These are phyloP conservation scores for Bagarius yarrelli DNA, from an alignment of 2,113 vertebrate species.

Conservation along the genomic window DNA sequence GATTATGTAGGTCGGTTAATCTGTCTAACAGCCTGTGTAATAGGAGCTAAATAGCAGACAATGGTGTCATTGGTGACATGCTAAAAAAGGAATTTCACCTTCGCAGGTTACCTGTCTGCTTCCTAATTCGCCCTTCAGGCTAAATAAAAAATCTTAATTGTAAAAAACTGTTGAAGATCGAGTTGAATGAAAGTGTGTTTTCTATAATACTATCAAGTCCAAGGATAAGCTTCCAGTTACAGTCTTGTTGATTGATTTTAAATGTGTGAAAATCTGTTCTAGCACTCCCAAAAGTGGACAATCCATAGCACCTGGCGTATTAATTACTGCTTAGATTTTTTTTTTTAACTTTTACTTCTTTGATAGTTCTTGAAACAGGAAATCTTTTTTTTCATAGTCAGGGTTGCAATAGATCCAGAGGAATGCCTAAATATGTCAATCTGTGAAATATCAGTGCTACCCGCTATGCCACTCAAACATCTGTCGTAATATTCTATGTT, in stretches of 20 bases:
- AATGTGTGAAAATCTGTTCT: neutral
- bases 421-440: neutral
- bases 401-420: neutral
- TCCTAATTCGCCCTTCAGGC: conserved; percentile 12
- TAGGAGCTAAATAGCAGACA: conserved; percentile 5
- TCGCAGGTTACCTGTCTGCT: conserved; percentile 13
- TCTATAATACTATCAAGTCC: conserved; percentile 9
- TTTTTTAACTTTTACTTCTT: neutral
- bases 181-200: conserved; percentile 3
- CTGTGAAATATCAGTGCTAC: neutral
- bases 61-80: conserved; percentile 16
- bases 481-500: too few relatives aligned
- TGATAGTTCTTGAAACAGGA: neutral
- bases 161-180: conserved; percentile 11
- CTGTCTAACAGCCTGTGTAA: conserved; percentile 38
- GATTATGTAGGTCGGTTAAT: conserved; percentile 27
- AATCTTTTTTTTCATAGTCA: neutral
- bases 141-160: conserved; percentile 31
- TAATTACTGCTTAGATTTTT: neutral
- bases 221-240: neutral
- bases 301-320: neutral
- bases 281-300: neutral
- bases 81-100: neutral
- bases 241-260: conserved; percentile 5
- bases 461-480: neutral